Percentiles rank a stretch among this genome's conserved stretches.
Evolutionary conservation across 2,888 invertebrate genomes (phyloP).

Genomic region (Dioctria linearis): DNA sequence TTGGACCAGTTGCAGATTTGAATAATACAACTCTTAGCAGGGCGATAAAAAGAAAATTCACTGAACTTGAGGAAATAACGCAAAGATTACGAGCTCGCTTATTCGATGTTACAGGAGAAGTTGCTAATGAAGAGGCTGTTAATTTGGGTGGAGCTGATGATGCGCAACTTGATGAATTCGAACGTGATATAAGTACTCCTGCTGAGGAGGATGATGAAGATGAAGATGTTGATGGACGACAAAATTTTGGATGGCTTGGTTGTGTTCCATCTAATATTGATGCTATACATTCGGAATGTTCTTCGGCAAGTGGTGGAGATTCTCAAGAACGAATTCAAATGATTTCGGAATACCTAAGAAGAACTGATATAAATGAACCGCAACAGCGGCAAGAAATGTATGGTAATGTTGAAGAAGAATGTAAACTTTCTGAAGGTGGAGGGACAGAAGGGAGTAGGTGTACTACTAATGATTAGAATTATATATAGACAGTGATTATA

Average conservation of each 20-base stretch:
- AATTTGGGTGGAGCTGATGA: slow-evolving; percentile 53
- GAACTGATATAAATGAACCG: slow-evolving; percentile 47
- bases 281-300: slow-evolving; percentile 27
- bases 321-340: slow-evolving; percentile 56
- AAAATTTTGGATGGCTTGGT: slow-evolving; percentile 55
- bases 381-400: neutral
- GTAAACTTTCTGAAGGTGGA: slow-evolving; percentile 51
- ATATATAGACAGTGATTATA: neutral
- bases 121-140: slow-evolving; percentile 72
- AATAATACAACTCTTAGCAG: slow-evolving; percentile 69
- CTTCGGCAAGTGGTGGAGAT: slow-evolving; percentile 36
- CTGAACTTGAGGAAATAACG: slow-evolving; percentile 77
- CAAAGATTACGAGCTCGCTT: slow-evolving; percentile 74
- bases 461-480: slow-evolving; percentile 19
- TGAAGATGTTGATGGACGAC: slow-evolving; percentile 24
- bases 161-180: slow-evolving; percentile 72
- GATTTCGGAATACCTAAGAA: slow-evolving; percentile 54
- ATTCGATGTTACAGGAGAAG: slow-evolving; percentile 74
- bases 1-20: slow-evolving; percentile 63
- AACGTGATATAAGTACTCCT: slow-evolving; percentile 74
- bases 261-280: slow-evolving; percentile 24
- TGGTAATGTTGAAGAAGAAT: neutral
- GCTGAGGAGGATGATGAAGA: slow-evolving; percentile 55
- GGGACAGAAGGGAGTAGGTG: slow-evolving; percentile 30
- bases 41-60: slow-evolving; percentile 75